A percentile compares a stretch with the other conserved stretches of the same genome.
Conservation (phyloP, 1,140 invertebrate species). For the Rhysida immarginata region DNA sequence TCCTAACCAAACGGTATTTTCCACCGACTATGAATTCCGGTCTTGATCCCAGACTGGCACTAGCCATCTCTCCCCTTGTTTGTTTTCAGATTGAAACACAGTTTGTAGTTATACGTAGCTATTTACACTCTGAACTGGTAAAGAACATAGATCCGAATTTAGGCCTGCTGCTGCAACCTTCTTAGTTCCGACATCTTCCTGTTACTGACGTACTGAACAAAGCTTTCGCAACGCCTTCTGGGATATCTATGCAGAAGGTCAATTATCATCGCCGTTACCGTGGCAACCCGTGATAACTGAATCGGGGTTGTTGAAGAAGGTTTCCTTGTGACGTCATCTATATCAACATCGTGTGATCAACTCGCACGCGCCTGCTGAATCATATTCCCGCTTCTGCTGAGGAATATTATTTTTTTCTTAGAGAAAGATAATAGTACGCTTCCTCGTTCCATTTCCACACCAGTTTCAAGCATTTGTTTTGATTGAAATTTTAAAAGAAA, state of each 20-base stretch:
- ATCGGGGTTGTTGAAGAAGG: no score
- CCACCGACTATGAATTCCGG: slow-evolving; percentile 65
- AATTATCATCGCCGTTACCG: neutral
- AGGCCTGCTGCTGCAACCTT: neutral
- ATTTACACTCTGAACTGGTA: neutral
- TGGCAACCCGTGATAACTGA: neutral
- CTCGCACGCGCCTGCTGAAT: no score
- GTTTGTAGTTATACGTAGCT: neutral
- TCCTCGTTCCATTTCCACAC: no score
- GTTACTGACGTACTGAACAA: neutral
- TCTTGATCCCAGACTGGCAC: slow-evolving; percentile 28
- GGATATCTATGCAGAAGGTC: neutral
- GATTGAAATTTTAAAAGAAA: no score
- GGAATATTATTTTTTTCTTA: no score
- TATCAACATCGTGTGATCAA: no score
- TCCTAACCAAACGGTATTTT: slow-evolving; percentile 87
- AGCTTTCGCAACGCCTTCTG: neutral
- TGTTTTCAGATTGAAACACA: neutral
- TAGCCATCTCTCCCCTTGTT: slow-evolving; percentile 11
- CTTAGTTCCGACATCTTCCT: neutral
- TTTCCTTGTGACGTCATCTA: no score
- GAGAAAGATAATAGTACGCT: no score
- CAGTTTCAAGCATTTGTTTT: no score
- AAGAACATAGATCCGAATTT: neutral
- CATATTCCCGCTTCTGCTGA: no score